phyloP scores from a whole-genome alignment of 2,888 invertebrate genomes.

The Lepidocyrtinus sp. region DNA sequence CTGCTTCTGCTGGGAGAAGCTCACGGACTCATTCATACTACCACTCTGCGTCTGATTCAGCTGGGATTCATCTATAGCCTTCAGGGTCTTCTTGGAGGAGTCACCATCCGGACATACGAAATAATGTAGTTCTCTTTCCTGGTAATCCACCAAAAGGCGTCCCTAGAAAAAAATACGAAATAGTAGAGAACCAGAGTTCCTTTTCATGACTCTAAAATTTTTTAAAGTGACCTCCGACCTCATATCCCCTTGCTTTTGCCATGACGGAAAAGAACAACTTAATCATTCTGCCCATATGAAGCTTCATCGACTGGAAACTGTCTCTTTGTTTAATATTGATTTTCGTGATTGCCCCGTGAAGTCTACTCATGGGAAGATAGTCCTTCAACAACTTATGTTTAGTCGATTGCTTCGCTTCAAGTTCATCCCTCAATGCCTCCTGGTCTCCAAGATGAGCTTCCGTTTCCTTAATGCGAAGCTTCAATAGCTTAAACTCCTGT shows the following conservation, averaged over 20 bases:
- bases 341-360: too few relatives aligned
- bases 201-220: too few relatives aligned
- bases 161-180: conserved; percentile 39
- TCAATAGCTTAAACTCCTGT: conserved; percentile 45
- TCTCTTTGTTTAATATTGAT: conserved; percentile 1
- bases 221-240: conserved; percentile 36
- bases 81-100: conserved; percentile 33
- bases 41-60: background rate
- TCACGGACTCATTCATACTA: too few relatives aligned
- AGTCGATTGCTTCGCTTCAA: background rate
- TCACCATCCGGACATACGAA: conserved; percentile 62
- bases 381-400: conserved; percentile 10
- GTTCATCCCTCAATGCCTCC: conserved; percentile 23
- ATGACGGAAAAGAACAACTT: conserved; percentile 38
- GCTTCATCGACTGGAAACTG: conserved; percentile 19
- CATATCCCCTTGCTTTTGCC: conserved; percentile 58
- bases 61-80: conserved; percentile 40
- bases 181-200: background rate
- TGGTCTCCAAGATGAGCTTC: conserved; percentile 40
- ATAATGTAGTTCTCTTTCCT: conserved; percentile 54
- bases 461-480: conserved; percentile 39
- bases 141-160: conserved; percentile 48
- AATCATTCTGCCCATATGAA: conserved; percentile 26
- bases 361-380: conserved; percentile 21
- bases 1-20: conserved; percentile 21